These are phyloP conservation scores for Clinocottus analis DNA, from an alignment of 2,113 vertebrate species.

Conservation along the genomic window DNA sequence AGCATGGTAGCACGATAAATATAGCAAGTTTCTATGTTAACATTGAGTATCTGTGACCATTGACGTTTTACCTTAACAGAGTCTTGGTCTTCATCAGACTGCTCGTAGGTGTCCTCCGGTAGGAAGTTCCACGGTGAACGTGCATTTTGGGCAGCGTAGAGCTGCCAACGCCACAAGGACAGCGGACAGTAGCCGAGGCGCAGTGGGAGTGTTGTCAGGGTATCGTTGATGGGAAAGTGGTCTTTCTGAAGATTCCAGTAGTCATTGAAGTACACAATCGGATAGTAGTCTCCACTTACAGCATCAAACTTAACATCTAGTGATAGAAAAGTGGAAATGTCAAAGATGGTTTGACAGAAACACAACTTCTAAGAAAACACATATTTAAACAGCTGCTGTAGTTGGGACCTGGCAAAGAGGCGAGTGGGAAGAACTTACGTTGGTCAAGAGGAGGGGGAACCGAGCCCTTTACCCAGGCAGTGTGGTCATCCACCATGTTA, in stretches of 20 bases:
- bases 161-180: slow-evolving; percentile 97
- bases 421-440: slow-evolving; percentile 81
- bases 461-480: slow-evolving; percentile 95
- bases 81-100: slow-evolving; percentile 96
- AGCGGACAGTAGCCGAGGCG: slow-evolving; percentile 91
- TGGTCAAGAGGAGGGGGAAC: slow-evolving; percentile 95
- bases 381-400: neutral
- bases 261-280: slow-evolving; percentile 96
- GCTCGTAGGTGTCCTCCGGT: slow-evolving; percentile 92
- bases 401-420: neutral
- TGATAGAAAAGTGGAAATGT: slow-evolving; percentile 11
- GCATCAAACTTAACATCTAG: slow-evolving; percentile 96
- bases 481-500: slow-evolving; percentile 98
- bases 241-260: slow-evolving; percentile 99
- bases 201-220: slow-evolving; percentile 85
- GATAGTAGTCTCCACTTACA: slow-evolving; percentile 94
- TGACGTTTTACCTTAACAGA: slow-evolving; percentile 89
- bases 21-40: too few relatives aligned
- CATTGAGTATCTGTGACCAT: neutral
- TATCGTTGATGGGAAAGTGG: slow-evolving; percentile 92
- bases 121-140: slow-evolving; percentile 95
- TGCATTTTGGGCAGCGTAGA: slow-evolving; percentile 93
- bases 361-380: neutral
- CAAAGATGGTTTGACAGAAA: slow-evolving; percentile 4
- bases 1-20: too few relatives aligned